Evolutionary conservation across 2,113 vertebrate genomes (phyloP).

Genomic region (Echinops telfairi): DNA sequence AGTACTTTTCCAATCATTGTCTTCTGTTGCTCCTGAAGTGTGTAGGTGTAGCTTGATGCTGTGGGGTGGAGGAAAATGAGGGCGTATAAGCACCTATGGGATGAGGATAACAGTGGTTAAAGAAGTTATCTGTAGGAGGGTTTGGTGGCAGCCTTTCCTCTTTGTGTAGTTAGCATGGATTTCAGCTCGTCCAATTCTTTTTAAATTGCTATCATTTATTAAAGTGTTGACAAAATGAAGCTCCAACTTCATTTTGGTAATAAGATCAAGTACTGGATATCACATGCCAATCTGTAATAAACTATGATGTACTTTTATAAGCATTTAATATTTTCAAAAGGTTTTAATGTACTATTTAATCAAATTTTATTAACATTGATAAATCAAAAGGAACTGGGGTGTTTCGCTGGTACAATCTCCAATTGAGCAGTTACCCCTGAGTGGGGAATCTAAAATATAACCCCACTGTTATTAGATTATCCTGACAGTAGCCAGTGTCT

Average conservation of each 20-base stretch:
- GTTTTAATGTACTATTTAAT: conserved; percentile 10
- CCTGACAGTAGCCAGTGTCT: neutral
- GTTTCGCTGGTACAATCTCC: neutral
- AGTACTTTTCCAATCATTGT: neutral
- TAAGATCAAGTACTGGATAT: neutral
- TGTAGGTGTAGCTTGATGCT: accelerated
- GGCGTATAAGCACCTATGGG: accelerated
- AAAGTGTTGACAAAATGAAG: neutral
- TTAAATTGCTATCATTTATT: neutral
- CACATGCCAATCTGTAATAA: neutral
- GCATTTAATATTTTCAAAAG: conserved; percentile 18
- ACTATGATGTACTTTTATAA: neutral
- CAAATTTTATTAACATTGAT: conserved; percentile 27
- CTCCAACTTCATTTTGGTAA: neutral
- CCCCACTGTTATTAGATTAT: neutral
- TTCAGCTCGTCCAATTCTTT: neutral
- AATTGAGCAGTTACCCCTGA: conserved; percentile 1
- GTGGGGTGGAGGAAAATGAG: neutral
- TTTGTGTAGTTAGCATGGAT: accelerated
- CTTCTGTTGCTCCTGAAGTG: neutral
- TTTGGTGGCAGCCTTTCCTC: accelerated
- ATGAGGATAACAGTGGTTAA: neutral
- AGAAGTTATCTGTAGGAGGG: neutral
- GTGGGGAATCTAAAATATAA: neutral
- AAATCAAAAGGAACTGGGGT: neutral